Evolutionary conservation across 92 coral and sea anemone species (phyloP).

Genomic region (Zoanthus sansibaricus): DNA sequence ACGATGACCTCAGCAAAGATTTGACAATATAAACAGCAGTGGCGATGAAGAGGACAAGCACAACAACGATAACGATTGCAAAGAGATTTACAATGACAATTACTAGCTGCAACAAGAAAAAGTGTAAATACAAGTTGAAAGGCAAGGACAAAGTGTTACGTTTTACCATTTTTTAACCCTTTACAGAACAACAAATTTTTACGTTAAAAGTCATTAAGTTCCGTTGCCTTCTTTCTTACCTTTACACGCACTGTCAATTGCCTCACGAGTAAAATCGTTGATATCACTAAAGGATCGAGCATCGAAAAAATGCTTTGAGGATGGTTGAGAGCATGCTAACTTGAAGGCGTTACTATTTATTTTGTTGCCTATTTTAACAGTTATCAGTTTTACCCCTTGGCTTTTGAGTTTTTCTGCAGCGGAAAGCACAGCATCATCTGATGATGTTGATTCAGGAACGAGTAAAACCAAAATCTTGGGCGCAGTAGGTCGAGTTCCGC

Average conservation of each 20-base stretch:
- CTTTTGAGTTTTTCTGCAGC: conserved; percentile 76
- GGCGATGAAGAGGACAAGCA: no score
- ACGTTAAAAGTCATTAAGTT: no score
- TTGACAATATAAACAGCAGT: no score
- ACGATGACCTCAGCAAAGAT: no score
- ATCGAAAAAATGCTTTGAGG: conserved; percentile 68
- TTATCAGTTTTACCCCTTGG: conserved; percentile 81
- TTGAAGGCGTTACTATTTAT: conserved; percentile 54
- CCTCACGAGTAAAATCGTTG: conserved; percentile 40
- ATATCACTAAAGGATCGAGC: conserved; percentile 60
- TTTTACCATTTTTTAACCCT: no score
- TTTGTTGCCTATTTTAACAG: conserved; percentile 64
- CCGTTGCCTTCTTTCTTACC: conserved; percentile 47
- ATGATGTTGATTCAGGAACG: conserved; percentile 66
- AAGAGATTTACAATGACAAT: no score
- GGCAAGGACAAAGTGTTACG: no score
- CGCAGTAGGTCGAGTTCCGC: conserved; percentile 86
- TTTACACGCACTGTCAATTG: conserved; percentile 78
- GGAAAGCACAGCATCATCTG: conserved; percentile 51
- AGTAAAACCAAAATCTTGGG: conserved; percentile 81
- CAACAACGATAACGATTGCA: no score
- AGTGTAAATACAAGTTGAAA: no score
- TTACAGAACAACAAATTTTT: no score
- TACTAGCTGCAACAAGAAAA: no score
- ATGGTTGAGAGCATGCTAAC: conserved; percentile 74